Conservation (phyloP, 2,113 vertebrate species). For the Caretta caretta region DNA sequence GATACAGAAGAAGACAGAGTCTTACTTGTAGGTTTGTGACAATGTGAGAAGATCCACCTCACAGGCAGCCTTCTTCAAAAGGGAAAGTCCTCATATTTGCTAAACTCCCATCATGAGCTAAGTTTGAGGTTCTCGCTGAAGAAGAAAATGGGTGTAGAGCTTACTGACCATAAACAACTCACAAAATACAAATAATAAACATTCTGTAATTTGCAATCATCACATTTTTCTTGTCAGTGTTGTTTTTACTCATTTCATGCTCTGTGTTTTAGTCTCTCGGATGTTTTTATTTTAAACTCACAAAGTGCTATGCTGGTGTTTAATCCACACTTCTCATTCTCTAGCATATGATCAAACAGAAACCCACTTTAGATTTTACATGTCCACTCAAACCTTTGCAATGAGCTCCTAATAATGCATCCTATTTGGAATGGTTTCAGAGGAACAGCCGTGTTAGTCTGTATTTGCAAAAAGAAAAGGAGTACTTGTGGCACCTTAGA, state of each 20-base stretch:
- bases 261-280: background rate
- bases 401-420: background rate
- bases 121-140: background rate
- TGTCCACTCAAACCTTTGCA: background rate
- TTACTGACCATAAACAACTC: background rate
- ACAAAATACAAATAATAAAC: background rate
- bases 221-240: background rate
- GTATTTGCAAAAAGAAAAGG: no score
- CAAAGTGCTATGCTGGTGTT: background rate
- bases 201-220: background rate
- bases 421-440: background rate
- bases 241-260: background rate
- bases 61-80: background rate
- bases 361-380: background rate
- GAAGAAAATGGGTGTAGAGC: no score
- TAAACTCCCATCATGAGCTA: background rate
- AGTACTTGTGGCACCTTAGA: no score
- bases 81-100: background rate
- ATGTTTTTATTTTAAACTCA: background rate
- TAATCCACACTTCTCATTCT: background rate
- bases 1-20: background rate
- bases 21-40: background rate
- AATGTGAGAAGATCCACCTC: background rate
- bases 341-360: background rate
- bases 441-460: no score